Evolutionary conservation across 2,888 invertebrate species (phyloP).

Genomic region (Geophilus truncorum): DNA sequence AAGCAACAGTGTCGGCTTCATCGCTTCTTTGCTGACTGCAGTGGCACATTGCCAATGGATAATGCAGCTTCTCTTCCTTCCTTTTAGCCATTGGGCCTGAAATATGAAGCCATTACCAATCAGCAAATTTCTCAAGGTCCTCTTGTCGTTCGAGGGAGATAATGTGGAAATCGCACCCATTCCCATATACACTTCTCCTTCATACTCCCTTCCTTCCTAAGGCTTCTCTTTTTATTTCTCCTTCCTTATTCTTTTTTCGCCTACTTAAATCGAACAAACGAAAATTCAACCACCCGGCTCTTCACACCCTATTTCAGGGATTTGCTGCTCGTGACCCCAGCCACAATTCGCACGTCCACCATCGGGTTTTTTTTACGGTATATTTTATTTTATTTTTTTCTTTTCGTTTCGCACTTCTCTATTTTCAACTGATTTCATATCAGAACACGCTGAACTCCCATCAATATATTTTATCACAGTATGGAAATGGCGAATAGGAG

Average conservation of each 20-base stretch:
- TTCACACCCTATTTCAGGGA: background rate
- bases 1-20: conserved; percentile 22
- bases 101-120: conserved; percentile 34
- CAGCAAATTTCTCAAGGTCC: conserved; percentile 33
- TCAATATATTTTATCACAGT: background rate
- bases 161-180: background rate
- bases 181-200: background rate
- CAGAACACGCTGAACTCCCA: background rate
- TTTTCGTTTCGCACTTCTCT: background rate
- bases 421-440: background rate
- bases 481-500: background rate
- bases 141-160: background rate
- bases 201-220: background rate
- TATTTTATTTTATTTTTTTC: background rate
- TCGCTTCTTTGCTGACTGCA: conserved; percentile 19
- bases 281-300: conserved; percentile 8
- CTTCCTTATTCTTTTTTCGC: background rate
- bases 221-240: background rate
- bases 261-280: background rate
- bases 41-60: conserved; percentile 18
- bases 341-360: conserved; percentile 2
- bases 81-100: conserved; percentile 8
- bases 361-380: background rate
- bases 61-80: conserved; percentile 17
- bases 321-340: background rate